Percentiles rank a stretch among this genome's conserved stretches.
phyloP scores from a whole-genome alignment of 2,797 vertebrate genomes.

The Thamnophis elegans region DNA sequence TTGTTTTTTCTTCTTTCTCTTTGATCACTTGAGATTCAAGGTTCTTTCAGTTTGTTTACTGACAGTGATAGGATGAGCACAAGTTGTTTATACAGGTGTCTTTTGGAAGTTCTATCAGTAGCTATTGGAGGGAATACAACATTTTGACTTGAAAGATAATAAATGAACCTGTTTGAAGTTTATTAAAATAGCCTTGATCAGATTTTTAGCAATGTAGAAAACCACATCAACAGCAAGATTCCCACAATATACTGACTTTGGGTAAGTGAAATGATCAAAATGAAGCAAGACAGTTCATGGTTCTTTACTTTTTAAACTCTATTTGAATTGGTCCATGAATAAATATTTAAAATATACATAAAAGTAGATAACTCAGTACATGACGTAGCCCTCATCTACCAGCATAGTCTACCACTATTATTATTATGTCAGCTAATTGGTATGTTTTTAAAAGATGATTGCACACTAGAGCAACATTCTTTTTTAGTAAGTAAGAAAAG shows the following conservation, averaged over 20 bases:
- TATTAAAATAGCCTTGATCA: background rate
- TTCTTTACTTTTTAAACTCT: background rate
- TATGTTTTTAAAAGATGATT: slow-evolving; percentile 3
- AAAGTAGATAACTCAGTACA: background rate
- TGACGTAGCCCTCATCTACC: background rate
- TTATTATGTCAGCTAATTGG: background rate
- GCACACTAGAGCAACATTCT: background rate
- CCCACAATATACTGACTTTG: slow-evolving; percentile 8
- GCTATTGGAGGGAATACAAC: too few relatives aligned
- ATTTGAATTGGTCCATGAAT: background rate
- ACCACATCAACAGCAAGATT: background rate
- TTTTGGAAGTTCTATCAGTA: too few relatives aligned
- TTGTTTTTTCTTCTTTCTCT: too few relatives aligned
- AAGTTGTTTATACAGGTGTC: too few relatives aligned
- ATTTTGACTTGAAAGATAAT: too few relatives aligned
- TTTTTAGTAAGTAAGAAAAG: slow-evolving; percentile 9
- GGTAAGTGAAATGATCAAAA: slow-evolving; percentile 13
- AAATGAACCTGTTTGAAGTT: too few relatives aligned
- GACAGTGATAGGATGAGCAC: too few relatives aligned
- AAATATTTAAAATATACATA: slow-evolving; percentile 12
- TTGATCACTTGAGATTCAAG: too few relatives aligned
- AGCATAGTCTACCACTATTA: background rate
- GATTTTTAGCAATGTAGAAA: background rate
- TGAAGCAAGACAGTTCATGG: background rate
- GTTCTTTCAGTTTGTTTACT: too few relatives aligned